Conservation (phyloP, 2,797 vertebrate species). For the Chromis chromis region DNA sequence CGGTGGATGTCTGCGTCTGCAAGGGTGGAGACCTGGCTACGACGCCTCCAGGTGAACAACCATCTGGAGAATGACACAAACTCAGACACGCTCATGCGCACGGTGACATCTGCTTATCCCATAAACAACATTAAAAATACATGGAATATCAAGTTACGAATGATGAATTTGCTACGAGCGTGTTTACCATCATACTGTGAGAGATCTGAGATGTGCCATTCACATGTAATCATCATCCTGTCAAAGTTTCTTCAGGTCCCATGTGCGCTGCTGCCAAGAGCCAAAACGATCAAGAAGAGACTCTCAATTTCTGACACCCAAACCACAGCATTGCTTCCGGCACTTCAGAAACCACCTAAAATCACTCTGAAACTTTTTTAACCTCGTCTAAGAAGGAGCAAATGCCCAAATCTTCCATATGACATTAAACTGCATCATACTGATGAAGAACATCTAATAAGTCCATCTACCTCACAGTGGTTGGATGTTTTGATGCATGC, state of each 20-base stretch:
- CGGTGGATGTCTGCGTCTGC: constrained; percentile 21
- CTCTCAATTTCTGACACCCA: constrained; percentile 51
- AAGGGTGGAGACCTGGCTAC: constrained; percentile 58
- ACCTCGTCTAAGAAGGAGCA: constrained; percentile 28
- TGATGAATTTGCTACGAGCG: constrained; percentile 55
- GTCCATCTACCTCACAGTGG: constrained; percentile 11
- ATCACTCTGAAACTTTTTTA: constrained; percentile 42
- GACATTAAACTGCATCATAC: constrained; percentile 23
- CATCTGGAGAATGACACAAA: constrained; percentile 74
- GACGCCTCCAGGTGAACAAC: constrained; percentile 71
- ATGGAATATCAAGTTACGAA: constrained; percentile 57
- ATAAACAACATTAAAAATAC: constrained; percentile 78
- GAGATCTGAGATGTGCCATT: constrained; percentile 59
- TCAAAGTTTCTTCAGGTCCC: constrained; percentile 58
- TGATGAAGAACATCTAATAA: constrained; percentile 23
- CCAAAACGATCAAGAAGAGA: constrained; percentile 55
- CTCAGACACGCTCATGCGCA: constrained; percentile 27
- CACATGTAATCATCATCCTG: constrained; percentile 43
- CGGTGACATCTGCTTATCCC: constrained; percentile 65
- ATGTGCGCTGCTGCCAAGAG: constrained; percentile 47
- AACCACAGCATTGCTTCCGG: constrained; percentile 47
- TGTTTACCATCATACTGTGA: constrained; percentile 56
- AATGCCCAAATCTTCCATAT: constrained; percentile 26
- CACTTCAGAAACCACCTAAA: constrained; percentile 41
- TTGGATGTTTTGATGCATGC: constrained; percentile 17